Base-by-base conservation (phyloP, 2,113 vertebrate genomes). In the Ariopsis seemanni region DNA sequence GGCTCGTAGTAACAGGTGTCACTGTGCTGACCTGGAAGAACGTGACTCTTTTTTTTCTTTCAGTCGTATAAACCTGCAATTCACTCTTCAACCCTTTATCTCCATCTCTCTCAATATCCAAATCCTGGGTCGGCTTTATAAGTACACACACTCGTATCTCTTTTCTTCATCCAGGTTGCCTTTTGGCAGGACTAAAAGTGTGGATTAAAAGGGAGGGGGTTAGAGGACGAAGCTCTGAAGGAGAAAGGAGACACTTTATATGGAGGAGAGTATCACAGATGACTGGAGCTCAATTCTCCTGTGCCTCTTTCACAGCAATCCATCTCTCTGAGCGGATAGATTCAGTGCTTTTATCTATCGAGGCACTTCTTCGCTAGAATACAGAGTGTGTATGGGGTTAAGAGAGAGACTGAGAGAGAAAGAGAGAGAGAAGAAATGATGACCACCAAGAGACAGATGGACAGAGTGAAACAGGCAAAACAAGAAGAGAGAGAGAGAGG, bases 231-330 rank as follows among this genome's bases (percentile, higher is more conserved):
- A 34, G 34, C 83, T 81, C n/a, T 86, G 67, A 88, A 84, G 84
- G 87, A 81, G 85, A 86, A 88, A 86, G 85, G 80, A 86, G 85
- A 84, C 86, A 52, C 87, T 88, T 90, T 88, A 88, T 88, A 88
- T 90, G 85, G 75, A 79, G 90, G 90, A 90, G 91, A 91, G 88
- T 65, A 88, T 90, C 87, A 89, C 85, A 75, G 79, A 74, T 88
- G 79, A 91, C 90, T 88, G 83, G 84, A 86, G 65, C 52, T 88
- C 86, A 90, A 91, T 91, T 91, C 93, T 92, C 91, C 77, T 30
- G 90, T 83, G 92, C 89, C 91, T 93, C 91, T 90, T 94, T 93
- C 90, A 75, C 87, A 89, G 90, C 91, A 92, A 93, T 95, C 93
- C 90, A 92, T 94, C 87, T 86, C 60, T 63, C 91, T 93, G 91